These are phyloP conservation scores for Bagarius yarrelli DNA, from an alignment of 2,113 vertebrate genomes.

Conservation along the genomic window DNA sequence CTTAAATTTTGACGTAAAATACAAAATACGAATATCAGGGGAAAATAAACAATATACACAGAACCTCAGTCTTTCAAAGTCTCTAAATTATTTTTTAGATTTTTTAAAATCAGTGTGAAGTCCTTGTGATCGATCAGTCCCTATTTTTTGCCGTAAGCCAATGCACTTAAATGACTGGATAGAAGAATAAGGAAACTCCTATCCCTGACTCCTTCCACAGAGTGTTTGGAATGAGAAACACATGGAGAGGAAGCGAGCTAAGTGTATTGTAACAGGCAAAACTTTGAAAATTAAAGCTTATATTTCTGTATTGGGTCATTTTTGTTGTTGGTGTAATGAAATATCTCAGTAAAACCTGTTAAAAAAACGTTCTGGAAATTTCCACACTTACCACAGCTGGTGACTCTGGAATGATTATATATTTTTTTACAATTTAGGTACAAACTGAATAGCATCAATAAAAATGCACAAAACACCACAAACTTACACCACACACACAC, in stretches of 20 bases:
- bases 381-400: constrained; percentile 42
- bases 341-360: not conserved
- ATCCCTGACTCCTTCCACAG: constrained; percentile 12
- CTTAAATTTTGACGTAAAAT: too few relatives aligned
- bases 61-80: too few relatives aligned
- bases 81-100: too few relatives aligned
- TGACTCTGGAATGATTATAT: constrained; percentile 8
- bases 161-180: constrained; percentile 23
- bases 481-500: constrained; percentile 11
- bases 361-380: not conserved
- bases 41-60: too few relatives aligned
- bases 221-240: not conserved
- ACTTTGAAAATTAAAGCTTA: too few relatives aligned
- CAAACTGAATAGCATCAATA: constrained; percentile 44
- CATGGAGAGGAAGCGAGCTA: constrained; percentile 2
- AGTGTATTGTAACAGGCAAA: not conserved
- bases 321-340: not conserved
- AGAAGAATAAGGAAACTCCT: not conserved
- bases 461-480: constrained; percentile 59
- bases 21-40: too few relatives aligned
- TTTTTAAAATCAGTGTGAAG: too few relatives aligned
- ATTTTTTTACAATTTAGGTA: constrained; percentile 7
- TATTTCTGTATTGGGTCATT: too few relatives aligned
- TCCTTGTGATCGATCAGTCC: too few relatives aligned
- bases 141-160: not conserved